These are phyloP conservation scores for Chitala chitala DNA, from an alignment of 2,113 vertebrate genomes.

Conservation along the genomic window DNA sequence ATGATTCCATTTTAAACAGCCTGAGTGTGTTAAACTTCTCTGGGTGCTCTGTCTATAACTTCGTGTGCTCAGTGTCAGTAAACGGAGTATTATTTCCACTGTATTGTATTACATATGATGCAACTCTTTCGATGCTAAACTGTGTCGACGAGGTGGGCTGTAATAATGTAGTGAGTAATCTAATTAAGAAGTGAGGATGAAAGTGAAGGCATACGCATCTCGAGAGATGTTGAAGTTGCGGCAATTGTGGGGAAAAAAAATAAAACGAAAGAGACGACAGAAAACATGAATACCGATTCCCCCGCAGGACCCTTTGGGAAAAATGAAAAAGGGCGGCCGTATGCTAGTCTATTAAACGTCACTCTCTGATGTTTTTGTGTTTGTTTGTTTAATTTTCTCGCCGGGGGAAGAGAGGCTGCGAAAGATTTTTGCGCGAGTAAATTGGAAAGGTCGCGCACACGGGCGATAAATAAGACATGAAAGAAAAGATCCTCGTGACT, in stretches of 20 bases:
- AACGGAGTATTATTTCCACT: too few species aligned
- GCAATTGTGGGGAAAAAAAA: slow-evolving; percentile 22
- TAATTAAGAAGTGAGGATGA: slow-evolving; percentile 10
- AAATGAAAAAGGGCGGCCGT: slow-evolving; percentile 36
- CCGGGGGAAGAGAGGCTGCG: not conserved
- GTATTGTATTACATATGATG: too few species aligned
- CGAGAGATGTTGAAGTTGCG: not conserved
- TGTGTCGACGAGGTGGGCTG: not conserved
- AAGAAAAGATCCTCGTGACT: slow-evolving; percentile 53
- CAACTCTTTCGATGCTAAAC: not conserved
- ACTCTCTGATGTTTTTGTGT: slow-evolving; percentile 36
- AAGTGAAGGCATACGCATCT: slow-evolving; percentile 5
- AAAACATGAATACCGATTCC: slow-evolving; percentile 32
- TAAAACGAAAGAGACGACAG: slow-evolving; percentile 22
- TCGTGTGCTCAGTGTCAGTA: too few species aligned
- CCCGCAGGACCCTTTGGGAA: slow-evolving; percentile 24
- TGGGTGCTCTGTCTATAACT: too few species aligned
- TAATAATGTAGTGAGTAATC: not conserved
- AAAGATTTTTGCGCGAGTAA: slow-evolving; percentile 24
- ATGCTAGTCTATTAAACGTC: slow-evolving; percentile 34
- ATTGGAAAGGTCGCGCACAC: slow-evolving; percentile 26
- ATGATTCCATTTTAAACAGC: too few species aligned
- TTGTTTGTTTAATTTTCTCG: slow-evolving; percentile 40
- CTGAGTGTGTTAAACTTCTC: too few species aligned
- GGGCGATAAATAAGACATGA: slow-evolving; percentile 60